Evolutionary conservation across 2,797 vertebrate species (phyloP).

Genomic region (Cyclura pinguis): DNA sequence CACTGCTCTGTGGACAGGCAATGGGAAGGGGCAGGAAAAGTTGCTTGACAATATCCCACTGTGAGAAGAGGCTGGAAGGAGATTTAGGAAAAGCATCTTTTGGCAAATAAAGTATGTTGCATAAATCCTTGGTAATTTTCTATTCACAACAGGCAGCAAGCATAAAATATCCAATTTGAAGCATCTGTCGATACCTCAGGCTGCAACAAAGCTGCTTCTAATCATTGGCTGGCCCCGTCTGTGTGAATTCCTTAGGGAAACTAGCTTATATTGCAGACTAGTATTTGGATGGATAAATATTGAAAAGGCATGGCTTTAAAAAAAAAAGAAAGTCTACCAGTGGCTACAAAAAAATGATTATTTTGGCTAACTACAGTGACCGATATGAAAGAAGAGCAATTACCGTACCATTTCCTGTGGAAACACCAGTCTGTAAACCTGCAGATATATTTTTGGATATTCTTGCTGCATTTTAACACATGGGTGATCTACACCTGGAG

Average conservation of each 20-base stretch:
- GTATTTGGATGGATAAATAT: slow-evolving; percentile 58
- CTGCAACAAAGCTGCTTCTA: slow-evolving; percentile 71
- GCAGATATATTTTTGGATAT: slow-evolving; percentile 23
- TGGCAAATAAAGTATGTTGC: slow-evolving; percentile 47
- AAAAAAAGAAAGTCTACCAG: background rate
- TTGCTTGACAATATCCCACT: slow-evolving; percentile 16
- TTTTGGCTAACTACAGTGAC: slow-evolving; percentile 55
- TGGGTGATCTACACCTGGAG: background rate
- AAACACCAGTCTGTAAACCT: slow-evolving; percentile 56
- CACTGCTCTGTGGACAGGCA: rapidly evolving
- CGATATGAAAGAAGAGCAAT: slow-evolving; percentile 60
- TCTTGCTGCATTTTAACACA: slow-evolving; percentile 32
- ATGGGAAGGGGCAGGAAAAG: background rate
- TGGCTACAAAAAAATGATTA: background rate
- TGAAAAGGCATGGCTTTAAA: slow-evolving; percentile 50
- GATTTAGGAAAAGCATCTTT: slow-evolving; percentile 48
- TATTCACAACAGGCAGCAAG: slow-evolving; percentile 68
- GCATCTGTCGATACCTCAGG: slow-evolving; percentile 77
- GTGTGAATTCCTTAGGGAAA: slow-evolving; percentile 76
- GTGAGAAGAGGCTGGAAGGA: slow-evolving; percentile 15
- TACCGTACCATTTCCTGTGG: slow-evolving; percentile 57
- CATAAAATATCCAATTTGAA: slow-evolving; percentile 71
- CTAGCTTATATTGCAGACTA: slow-evolving; percentile 62
- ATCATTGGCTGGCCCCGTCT: slow-evolving; percentile 76
- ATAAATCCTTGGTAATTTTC: slow-evolving; percentile 51